Evolutionary conservation across 2,797 vertebrate species (phyloP), one percentile per base, ranked within the genome.

Genomic region (Coccyzus lansbergi): DNA sequence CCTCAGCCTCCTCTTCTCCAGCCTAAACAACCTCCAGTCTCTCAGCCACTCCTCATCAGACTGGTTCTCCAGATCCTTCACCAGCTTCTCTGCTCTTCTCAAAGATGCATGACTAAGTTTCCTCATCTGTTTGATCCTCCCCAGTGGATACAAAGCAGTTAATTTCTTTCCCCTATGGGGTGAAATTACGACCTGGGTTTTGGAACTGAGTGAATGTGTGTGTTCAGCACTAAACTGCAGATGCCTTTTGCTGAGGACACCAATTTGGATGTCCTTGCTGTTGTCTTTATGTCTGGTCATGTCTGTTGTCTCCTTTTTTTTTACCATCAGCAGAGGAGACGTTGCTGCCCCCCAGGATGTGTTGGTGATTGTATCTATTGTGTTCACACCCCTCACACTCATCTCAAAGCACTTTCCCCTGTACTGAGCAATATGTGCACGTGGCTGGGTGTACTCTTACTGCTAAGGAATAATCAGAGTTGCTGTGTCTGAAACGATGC

Each of bases 191-290:
- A 31, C 16, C 21, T 65, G 65, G 34, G 25, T 11, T 78, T 86
- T 21, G 81, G 56, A 7, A 59, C 40, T 28, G 7, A 80, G 52
- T 46, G 60, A 36, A 68, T 84, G 16, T 19, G 16, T n/a, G 17
- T 49, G 55, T 55, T 91, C 85, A 90, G 82, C 79, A 51, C 59
- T 79, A 33, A 75, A 42, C 63, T 72, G 55, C 29, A 38, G 46
- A 15, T n/a, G 4, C 5, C 59, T 94, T 88, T 48, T 68, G 75
- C 87, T 92, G 82, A 92, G 82, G 67, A 44, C 33, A 28, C 28
- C 4, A 4, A 0, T 76, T 67, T 56, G 82, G 67, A 9, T 25
- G 36, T 52, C 52, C 38, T 84, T 78, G 55, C 58, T 72, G 70
- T 64, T 34, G 74, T 16, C 74, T 28, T 34, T 72, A 63, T 71